Conservation (phyloP, 2,888 invertebrate species). For the Acronicta psi region DNA sequence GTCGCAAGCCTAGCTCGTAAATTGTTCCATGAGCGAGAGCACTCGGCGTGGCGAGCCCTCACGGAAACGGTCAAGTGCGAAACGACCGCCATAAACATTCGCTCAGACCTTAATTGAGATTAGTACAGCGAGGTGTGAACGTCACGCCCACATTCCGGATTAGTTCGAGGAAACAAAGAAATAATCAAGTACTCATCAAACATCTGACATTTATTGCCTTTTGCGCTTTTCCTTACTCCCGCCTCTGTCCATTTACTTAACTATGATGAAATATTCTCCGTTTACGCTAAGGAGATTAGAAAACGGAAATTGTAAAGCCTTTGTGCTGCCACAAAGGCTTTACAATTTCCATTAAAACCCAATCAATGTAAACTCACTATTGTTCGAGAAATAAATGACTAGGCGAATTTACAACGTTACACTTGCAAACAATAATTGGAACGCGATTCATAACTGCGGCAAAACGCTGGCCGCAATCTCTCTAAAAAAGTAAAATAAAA, state of each 20-base stretch:
- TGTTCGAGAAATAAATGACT: slow-evolving; percentile 33
- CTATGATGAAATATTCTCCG: slow-evolving; percentile 16
- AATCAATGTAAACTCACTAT: slow-evolving; percentile 15
- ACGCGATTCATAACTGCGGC: slow-evolving; percentile 46
- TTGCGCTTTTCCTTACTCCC: slow-evolving; percentile 27
- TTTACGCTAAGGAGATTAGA: slow-evolving; percentile 17
- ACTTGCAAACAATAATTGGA: slow-evolving; percentile 49
- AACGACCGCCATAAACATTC: slow-evolving; percentile 56
- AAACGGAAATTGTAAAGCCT: too few species aligned
- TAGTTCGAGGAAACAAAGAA: slow-evolving; percentile 41
- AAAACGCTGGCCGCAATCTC: slow-evolving; percentile 49
- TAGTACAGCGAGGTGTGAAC: slow-evolving; percentile 51
- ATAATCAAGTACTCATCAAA: slow-evolving; percentile 46
- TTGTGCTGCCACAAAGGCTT: slow-evolving; percentile 19
- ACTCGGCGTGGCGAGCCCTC: slow-evolving; percentile 36
- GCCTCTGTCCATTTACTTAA: slow-evolving; percentile 26
- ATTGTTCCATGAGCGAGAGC: slow-evolving; percentile 41
- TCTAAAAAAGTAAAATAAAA: slow-evolving; percentile 53
- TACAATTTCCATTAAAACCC: slow-evolving; percentile 8
- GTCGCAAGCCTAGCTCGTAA: slow-evolving; percentile 44
- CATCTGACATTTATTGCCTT: slow-evolving; percentile 35
- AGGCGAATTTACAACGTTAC: slow-evolving; percentile 31
- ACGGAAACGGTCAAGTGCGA: slow-evolving; percentile 58
- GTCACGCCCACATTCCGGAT: slow-evolving; percentile 36
- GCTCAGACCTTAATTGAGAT: slow-evolving; percentile 51